Evolutionary conservation across 1,140 invertebrate species (phyloP).

Genomic region (Papilio aristodemus): DNA sequence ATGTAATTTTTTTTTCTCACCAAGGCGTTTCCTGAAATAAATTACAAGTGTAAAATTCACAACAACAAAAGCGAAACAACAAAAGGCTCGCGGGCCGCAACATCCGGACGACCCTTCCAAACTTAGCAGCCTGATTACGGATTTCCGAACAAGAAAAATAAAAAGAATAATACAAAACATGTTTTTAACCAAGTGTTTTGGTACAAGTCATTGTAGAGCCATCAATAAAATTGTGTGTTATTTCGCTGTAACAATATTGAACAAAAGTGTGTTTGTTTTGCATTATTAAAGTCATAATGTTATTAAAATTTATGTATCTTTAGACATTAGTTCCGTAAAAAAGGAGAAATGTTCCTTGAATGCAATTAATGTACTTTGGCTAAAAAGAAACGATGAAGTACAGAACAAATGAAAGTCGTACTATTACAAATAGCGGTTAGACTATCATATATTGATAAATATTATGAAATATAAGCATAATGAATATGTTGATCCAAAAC

Average conservation of each 20-base stretch:
- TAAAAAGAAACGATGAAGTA: too few relatives aligned
- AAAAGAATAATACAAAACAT: conserved; percentile 62
- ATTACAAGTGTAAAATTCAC: conserved; percentile 80
- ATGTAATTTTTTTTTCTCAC: conserved; percentile 79
- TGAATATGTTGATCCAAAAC: too few relatives aligned
- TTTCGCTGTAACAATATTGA: conserved; percentile 29
- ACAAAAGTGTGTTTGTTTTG: neutral
- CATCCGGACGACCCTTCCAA: conserved; percentile 78
- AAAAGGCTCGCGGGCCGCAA: conserved; percentile 77
- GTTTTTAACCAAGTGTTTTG: conserved; percentile 61
- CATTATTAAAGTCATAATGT: neutral
- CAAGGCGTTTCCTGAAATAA: conserved; percentile 79
- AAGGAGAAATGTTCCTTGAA: neutral
- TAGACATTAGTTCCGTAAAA: neutral
- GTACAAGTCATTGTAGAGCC: conserved; percentile 53
- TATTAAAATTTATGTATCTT: too few relatives aligned
- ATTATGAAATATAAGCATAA: too few relatives aligned
- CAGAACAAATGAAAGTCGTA: too few relatives aligned
- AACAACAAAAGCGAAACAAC: conserved; percentile 78
- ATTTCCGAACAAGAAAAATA: conserved; percentile 77
- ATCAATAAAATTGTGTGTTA: conserved; percentile 42
- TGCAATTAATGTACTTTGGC: too few relatives aligned
- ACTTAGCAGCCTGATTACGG: conserved; percentile 79
- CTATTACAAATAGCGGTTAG: too few relatives aligned
- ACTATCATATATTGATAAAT: too few relatives aligned